phyloP scores from a whole-genome alignment of 2,113 vertebrate genomes.

The Hucho hucho region DNA sequence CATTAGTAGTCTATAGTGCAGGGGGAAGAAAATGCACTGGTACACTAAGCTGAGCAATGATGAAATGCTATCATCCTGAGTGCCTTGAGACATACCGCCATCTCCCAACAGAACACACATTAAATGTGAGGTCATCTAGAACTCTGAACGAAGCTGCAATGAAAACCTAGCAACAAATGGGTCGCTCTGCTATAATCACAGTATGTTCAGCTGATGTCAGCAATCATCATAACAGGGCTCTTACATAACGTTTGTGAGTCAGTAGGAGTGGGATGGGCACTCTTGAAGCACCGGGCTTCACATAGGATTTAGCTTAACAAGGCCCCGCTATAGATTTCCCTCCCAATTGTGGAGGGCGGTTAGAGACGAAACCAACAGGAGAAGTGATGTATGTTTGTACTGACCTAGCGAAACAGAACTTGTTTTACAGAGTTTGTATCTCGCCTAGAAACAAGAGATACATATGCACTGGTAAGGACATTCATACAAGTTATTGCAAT shows the following conservation, averaged over 20 bases:
- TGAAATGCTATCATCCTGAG: constrained; percentile 45
- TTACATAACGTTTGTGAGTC: constrained; percentile 70
- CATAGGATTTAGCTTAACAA: constrained; percentile 54
- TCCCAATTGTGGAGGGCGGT: constrained; percentile 47
- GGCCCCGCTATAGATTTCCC: constrained; percentile 60
- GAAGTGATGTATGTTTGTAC: constrained; percentile 32
- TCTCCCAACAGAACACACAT: constrained; percentile 57
- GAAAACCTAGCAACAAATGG: constrained; percentile 62
- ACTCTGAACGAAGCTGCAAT: constrained; percentile 58
- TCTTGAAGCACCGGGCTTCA: constrained; percentile 32
- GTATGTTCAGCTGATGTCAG: constrained; percentile 68
- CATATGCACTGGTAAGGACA: not conserved
- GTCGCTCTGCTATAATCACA: constrained; percentile 54
- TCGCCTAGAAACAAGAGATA: not conserved
- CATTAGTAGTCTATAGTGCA: constrained; percentile 1
- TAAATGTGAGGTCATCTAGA: constrained; percentile 65
- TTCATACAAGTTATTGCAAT: no score
- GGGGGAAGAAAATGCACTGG: constrained; percentile 34
- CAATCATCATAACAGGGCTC: constrained; percentile 42
- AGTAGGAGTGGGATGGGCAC: constrained; percentile 43
- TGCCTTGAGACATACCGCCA: constrained; percentile 30
- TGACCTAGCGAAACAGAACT: constrained; percentile 19
- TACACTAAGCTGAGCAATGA: constrained; percentile 43
- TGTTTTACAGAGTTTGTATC: not conserved
- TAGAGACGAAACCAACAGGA: constrained; percentile 39